Evolutionary conservation across 2,888 invertebrate genomes (phyloP), one percentile per base, ranked within the genome.

Genomic region (Drosophila anomalipes): DNA sequence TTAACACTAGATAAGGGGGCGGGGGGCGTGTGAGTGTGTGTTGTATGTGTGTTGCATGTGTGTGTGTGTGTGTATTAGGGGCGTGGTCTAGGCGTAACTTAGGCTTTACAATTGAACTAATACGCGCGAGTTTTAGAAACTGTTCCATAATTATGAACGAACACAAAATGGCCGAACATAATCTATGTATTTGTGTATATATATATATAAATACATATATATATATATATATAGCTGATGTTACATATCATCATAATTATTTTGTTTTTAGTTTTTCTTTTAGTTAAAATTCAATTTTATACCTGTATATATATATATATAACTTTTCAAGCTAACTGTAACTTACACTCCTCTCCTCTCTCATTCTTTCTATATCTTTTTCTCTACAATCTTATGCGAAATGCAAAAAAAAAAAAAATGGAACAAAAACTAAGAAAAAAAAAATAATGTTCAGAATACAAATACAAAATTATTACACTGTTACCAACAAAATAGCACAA

Each of bases 81-180:
- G 86, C 78, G 75, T 81, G 81, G 78, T 84, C 80, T 83, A 81
- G 81, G 82, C 82, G 71, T 76, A 86, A 85, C 84, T 82, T 84
- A 78, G 74, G 82, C 65, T 79, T 89, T 85, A 85, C 86, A 88
- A 86, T 86, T 86, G 73, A 86, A 86, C 86, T 86, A 86, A 86
- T 81, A 87, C 79, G 83, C 82, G 76, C 83, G 82, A 89, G 86
- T 85, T 86, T 85, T 85, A 85, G 74, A 89, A 86, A 86, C 85
- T 81, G 81, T 64, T 74, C 53, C 61, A 54, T 74, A 58, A 61
- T 30, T 33, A 47, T 65, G 54, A 54, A 69, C 60, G 62, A 68
- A 81, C 74, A 56, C 76, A 80, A 77, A 19, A 56, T 37, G 70
- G 75, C 58, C 77, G 57, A 72, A 77, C 77, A 77, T 28, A 28